These are phyloP conservation scores for Stenodema calcarata DNA, from an alignment of 2,888 invertebrate genomes.

Conservation along the genomic window DNA sequence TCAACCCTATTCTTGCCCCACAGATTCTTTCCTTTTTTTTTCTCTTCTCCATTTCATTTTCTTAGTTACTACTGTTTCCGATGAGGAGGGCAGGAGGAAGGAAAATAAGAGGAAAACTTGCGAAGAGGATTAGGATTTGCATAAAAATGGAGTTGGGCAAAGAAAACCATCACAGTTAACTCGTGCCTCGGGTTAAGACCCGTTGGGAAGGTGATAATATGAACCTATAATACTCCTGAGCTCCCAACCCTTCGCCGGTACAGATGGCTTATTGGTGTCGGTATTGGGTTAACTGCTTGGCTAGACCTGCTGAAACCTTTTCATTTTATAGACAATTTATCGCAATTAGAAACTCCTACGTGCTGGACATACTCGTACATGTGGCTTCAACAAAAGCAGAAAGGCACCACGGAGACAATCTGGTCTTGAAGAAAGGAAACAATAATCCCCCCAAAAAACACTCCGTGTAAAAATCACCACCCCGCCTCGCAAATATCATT, in stretches of 20 bases:
- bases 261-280: not conserved
- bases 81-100: not conserved
- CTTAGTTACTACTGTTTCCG: slow-evolving; percentile 15
- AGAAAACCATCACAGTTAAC: slow-evolving; percentile 27
- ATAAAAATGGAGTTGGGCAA: slow-evolving; percentile 43
- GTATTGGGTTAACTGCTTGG: not conserved
- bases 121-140: slow-evolving; percentile 27
- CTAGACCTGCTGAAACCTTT: not conserved
- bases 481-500: too few relatives aligned
- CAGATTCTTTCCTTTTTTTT: not conserved
- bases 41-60: slow-evolving; percentile 15
- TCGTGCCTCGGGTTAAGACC: not conserved
- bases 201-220: slow-evolving; percentile 9
- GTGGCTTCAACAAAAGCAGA: too few relatives aligned
- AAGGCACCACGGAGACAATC: too few relatives aligned
- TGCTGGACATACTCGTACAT: too few relatives aligned
- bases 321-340: too few relatives aligned
- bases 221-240: not conserved
- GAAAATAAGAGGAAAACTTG: slow-evolving; percentile 30
- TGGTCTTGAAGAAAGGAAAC: too few relatives aligned
- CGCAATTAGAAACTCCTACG: too few relatives aligned
- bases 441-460: too few relatives aligned
- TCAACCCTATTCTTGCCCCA: not conserved
- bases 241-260: not conserved
- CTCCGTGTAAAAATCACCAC: too few relatives aligned